Evolutionary conservation across 2,888 invertebrate species (phyloP), one percentile per base, ranked within the genome.

Genomic region (Apamea epomidion): DNA sequence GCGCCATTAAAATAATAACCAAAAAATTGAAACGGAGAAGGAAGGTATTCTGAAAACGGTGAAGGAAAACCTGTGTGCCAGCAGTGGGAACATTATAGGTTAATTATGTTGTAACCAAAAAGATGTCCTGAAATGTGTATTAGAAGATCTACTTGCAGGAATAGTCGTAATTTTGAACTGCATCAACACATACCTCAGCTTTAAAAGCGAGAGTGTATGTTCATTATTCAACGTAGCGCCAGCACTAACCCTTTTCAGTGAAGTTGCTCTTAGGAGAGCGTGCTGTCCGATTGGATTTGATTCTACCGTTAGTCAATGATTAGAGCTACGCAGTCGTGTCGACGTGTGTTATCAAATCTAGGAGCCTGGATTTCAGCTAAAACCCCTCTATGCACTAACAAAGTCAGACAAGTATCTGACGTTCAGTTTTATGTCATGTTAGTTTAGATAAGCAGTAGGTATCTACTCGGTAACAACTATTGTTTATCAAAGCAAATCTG

Each of bases 271-370:
- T 42, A 80, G 2, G 45, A 37, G 42, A 51, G 25, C 42, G 42
- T 10, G n/a, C 64, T 80, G 45, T 65, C 58, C 48, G 6, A 80
- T 80, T 54, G 32, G 21, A 68, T 58, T 18, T 45, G 37, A 58
- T 54, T 48, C 25, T 72, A 7, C 68, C 5, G n/a, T 79, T n/a
- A 79, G 12, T 29, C 54, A 65, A 65, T 80, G 58, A 51, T 42
- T 29, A 25, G 8, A 69, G 18, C n/a, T 6, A 32, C 62, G 21
- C 32, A 79, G 71, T 25, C 14, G 8, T 12, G 45, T 72, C 6
- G 14, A 25, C 16, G 12, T 37, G 14, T 80, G 48, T 65, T 71
- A 65, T 32, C 29, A 18, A 32, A 32, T 65, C 18, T 25, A 51
- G 48, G 25, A 58, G 73, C 48, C n/a, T 16, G 5, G 62, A 25